These are phyloP conservation scores for Epinotia brunnichana DNA, from an alignment of 2,888 invertebrate genomes.

Conservation along the genomic window DNA sequence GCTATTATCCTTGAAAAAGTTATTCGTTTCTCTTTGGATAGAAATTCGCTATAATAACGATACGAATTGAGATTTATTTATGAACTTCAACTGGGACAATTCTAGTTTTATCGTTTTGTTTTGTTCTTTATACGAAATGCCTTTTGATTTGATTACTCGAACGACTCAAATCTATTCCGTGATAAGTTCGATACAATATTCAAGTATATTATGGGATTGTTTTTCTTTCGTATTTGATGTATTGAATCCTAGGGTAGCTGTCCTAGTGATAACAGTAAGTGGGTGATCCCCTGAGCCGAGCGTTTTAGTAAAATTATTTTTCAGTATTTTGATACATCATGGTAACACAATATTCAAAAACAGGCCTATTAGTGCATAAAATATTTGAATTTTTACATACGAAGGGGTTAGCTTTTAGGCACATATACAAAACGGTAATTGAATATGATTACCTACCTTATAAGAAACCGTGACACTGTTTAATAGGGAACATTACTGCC, in stretches of 20 bases:
- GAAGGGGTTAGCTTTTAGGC: no score
- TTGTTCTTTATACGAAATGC: conserved; percentile 14
- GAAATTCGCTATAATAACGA: conserved; percentile 26
- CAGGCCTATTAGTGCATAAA: no score
- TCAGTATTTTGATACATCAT: no score
- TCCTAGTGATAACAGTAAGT: no score
- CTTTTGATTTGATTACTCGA: conserved; percentile 19
- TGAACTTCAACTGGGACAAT: conserved; percentile 17
- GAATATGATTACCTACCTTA: no score
- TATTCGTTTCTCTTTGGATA: conserved; percentile 17
- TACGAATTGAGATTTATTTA: conserved; percentile 35
- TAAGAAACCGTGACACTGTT: no score
- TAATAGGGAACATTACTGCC: no score
- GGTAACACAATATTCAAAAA: no score
- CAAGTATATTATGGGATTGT: neutral
- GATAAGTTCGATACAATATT: conserved; percentile 6
- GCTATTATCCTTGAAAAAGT: conserved; percentile 14
- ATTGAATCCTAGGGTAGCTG: neutral
- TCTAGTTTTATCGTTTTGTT: conserved; percentile 31
- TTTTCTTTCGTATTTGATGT: neutral
- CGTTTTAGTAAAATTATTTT: no score
- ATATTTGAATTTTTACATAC: no score
- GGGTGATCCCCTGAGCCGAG: no score
- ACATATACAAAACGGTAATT: no score
- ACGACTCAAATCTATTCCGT: conserved; percentile 11